A percentile compares a stretch with the other conserved stretches of the same genome.
These are phyloP conservation scores for Odobenus rosmarus DNA, from an alignment of 2,113 vertebrate species.

Conservation along the genomic window DNA sequence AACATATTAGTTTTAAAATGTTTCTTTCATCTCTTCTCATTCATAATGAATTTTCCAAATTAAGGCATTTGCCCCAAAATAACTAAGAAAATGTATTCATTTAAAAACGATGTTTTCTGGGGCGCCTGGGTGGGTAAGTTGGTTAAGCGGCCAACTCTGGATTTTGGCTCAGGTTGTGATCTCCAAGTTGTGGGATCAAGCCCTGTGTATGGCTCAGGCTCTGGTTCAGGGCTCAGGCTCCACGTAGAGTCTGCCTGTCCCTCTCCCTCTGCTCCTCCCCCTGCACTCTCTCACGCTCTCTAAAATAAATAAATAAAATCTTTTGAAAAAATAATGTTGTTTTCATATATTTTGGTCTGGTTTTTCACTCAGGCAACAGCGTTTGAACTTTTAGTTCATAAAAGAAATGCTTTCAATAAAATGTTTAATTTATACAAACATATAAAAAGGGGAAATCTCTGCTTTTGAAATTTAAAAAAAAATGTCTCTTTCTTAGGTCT, in stretches of 20 bases:
- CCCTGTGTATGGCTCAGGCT: neutral
- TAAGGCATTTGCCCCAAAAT: constrained; percentile 10
- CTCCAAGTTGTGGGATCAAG: neutral
- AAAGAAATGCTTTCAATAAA: constrained; percentile 39
- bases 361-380: neutral
- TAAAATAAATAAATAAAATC: neutral
- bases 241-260: neutral
- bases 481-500: neutral
- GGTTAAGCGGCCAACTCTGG: neutral
- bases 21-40: constrained; percentile 14
- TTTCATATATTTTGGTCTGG: neutral
- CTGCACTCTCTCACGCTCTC: accelerated
- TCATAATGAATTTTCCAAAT: neutral
- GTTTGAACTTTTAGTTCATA: constrained; percentile 29
- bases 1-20: constrained; percentile 9
- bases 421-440: constrained; percentile 12
- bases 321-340: constrained; percentile 8
- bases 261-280: neutral
- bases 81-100: constrained; percentile 31
- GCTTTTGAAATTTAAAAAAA: constrained; percentile 7
- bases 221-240: neutral
- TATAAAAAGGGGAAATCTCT: constrained; percentile 21
- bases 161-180: neutral
- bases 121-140: neutral
- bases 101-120: constrained; percentile 32